Evolutionary conservation across 2,888 invertebrate genomes (phyloP).

Genomic region (Pheosia gnoma): DNA sequence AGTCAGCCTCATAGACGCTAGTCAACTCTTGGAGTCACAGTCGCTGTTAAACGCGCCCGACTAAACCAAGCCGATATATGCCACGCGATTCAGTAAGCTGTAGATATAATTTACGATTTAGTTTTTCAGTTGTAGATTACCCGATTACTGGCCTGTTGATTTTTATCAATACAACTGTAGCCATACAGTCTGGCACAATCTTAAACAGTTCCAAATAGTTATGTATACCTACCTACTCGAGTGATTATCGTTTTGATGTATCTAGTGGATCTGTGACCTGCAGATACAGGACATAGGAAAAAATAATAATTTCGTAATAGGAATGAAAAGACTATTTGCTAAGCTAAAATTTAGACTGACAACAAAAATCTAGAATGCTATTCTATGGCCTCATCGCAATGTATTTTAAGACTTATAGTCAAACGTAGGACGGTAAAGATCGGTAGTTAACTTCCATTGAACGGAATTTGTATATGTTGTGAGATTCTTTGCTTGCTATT

Average conservation of each 20-base stretch:
- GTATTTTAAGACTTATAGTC: slow-evolving; percentile 24
- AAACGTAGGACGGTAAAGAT: slow-evolving; percentile 7
- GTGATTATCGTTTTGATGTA: no score
- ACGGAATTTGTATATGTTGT: slow-evolving; percentile 15
- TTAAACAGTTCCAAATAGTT: no score
- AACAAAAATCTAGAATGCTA: neutral
- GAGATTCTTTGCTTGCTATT: slow-evolving; percentile 24
- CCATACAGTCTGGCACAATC: no score
- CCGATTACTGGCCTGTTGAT: no score
- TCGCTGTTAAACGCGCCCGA: slow-evolving; percentile 88
- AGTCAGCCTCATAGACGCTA: slow-evolving; percentile 85
- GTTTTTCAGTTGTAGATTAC: neutral
- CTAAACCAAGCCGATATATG: slow-evolving; percentile 55
- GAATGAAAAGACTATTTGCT: neutral
- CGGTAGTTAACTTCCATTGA: slow-evolving; percentile 15
- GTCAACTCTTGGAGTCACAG: slow-evolving; percentile 87
- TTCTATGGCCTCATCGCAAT: slow-evolving; percentile 16
- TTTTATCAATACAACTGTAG: no score
- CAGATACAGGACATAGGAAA: no score
- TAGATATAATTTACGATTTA: neutral
- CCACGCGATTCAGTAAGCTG: neutral
- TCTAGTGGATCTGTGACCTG: no score
- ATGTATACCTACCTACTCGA: neutral
- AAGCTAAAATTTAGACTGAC: neutral
- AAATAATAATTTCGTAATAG: neutral